phyloP scores from a whole-genome alignment of 2,888 invertebrate species.

The Octonoba sinensis region DNA sequence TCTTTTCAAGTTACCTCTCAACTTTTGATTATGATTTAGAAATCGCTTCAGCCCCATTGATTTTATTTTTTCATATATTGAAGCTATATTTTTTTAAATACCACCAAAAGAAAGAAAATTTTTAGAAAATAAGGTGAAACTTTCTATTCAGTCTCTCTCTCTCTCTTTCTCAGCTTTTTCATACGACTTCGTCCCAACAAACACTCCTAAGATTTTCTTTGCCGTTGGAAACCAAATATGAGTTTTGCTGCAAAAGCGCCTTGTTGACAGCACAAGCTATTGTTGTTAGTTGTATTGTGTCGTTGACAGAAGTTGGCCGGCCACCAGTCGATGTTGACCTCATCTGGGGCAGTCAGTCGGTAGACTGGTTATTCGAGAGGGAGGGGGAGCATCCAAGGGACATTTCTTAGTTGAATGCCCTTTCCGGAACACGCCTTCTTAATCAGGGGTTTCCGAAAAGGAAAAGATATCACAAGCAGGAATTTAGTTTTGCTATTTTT shows the following conservation, averaged over 20 bases:
- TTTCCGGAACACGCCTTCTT: slow-evolving; percentile 45
- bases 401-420: slow-evolving; percentile 58
- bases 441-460: slow-evolving; percentile 42
- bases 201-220: no score
- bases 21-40: no score
- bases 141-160: no score
- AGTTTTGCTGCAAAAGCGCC: not conserved
- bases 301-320: slow-evolving; percentile 38
- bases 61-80: no score
- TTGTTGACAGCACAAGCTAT: slow-evolving; percentile 16
- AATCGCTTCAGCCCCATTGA: no score
- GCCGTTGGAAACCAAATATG: no score
- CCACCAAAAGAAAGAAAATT: no score
- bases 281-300: slow-evolving; percentile 42
- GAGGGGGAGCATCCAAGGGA: slow-evolving; percentile 16
- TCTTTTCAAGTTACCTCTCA: no score
- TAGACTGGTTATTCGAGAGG: slow-evolving; percentile 45
- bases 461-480: slow-evolving; percentile 7
- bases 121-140: no score
- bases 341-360: slow-evolving; percentile 15
- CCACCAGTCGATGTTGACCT: slow-evolving; percentile 42
- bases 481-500: slow-evolving; percentile 18
- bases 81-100: no score
- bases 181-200: no score
- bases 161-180: no score